Evolutionary conservation across 2,888 invertebrate genomes (phyloP).

Genomic region (Merodon equestris): DNA sequence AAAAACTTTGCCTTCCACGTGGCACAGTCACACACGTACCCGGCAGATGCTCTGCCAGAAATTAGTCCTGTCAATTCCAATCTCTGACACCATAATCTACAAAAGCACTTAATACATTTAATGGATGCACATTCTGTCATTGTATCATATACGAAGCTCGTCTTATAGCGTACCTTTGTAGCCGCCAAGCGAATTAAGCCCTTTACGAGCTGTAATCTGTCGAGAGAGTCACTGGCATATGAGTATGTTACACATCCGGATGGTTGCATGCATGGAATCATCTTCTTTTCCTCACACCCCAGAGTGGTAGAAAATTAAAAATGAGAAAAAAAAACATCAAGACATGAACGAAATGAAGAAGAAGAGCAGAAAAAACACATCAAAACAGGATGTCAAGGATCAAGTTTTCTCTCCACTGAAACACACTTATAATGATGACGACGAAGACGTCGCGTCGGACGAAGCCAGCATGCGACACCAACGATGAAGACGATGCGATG

Average conservation of each 20-base stretch:
- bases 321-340: constrained; percentile 16
- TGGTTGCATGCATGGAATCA: constrained; percentile 7
- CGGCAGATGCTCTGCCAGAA: constrained; percentile 22
- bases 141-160: background rate
- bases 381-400: constrained; percentile 60
- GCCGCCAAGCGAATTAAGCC: constrained; percentile 21
- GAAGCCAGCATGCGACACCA: background rate
- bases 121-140: constrained; percentile 59
- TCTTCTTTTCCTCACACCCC: background rate
- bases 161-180: background rate
- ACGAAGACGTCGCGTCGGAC: background rate
- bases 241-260: background rate
- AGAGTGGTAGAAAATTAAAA: constrained; percentile 25
- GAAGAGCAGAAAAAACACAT: constrained; percentile 14
- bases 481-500: constrained; percentile 35
- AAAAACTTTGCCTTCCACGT: constrained; percentile 37
- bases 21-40: background rate
- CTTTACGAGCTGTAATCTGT: constrained; percentile 40
- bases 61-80: constrained; percentile 58
- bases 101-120: constrained; percentile 65
- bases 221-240: constrained; percentile 13
- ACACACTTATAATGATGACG: constrained; percentile 7
- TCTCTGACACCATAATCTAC: constrained; percentile 56
- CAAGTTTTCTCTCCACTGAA: constrained; percentile 15
- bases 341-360: background rate